Base-by-base conservation (phyloP, 2,113 vertebrate species). In the Toxotes jaculatrix region DNA sequence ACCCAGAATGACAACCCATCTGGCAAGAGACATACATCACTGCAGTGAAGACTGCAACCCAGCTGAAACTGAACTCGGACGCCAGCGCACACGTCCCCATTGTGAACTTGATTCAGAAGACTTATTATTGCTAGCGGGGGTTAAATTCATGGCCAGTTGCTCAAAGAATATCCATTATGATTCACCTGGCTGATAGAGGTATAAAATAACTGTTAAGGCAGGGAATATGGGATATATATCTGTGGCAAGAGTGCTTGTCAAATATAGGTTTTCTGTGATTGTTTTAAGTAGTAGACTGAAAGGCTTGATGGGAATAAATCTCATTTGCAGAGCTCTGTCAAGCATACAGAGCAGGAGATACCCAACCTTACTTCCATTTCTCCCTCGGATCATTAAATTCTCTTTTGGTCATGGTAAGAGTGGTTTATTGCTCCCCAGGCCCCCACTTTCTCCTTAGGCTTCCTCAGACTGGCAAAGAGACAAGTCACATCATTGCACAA, bases 311-410 rank as follows among this genome's bases (percentile, higher is more conserved):
- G 80, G 57, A 78, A 85, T 87, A 82, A 75, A 77, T 89, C 75
- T 85, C 53, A 88, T 88, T 84, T 76, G 74, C 68, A 36, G 73
- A 19, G 8, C 69, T 78, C 81, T 74, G 65, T 82, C 68, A 79
- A 63, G 84, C 84, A 77, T 74, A 86, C 31, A 81, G 78, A 87
- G 65, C 57, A 67, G 84, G 51, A 88, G 74, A 88, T 72, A 83
- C 82, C 84, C 72, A 87, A 60, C 74, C 38, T 75, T 65, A 57
- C 56, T 75, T 76, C 38, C 42, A 74, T 89, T 88, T 76, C 45
- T 74, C 40, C 73, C 72, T 73, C 51, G 65, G 77, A 85, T 91
- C 87, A 88, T 93, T 91, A 88, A 88, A 74, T 82, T 79, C 79
- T 79, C 69, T 81, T 88, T 89, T 81, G 87, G 84, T 88, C 82